Conservation (phyloP, 2,888 invertebrate species). For the Anthoptus insignis region DNA sequence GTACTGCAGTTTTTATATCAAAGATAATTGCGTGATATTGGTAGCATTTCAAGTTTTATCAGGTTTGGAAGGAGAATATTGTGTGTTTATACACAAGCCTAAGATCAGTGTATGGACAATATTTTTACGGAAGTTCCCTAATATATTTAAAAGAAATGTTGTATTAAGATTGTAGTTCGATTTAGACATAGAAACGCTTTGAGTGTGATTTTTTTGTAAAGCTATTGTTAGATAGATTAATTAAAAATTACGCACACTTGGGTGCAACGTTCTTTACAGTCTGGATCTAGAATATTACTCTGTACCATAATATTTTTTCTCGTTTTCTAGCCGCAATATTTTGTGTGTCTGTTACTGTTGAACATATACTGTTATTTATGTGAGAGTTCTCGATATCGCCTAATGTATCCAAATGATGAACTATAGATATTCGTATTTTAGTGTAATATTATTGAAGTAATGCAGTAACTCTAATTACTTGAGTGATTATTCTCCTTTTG, state of each 20-base stretch:
- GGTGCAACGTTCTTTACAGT: not conserved
- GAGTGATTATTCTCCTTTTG: slow-evolving; percentile 9
- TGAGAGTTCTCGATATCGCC: no score
- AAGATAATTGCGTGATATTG: slow-evolving; percentile 5
- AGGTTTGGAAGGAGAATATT: not conserved
- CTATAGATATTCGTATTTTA: no score
- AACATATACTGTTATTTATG: no score
- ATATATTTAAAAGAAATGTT: not conserved
- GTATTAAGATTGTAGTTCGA: not conserved
- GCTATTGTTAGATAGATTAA: not conserved
- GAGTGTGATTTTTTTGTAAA: not conserved
- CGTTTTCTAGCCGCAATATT: no score
- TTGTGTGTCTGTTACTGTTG: no score
- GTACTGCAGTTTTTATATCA: slow-evolving; percentile 4
- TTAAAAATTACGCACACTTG: not conserved
- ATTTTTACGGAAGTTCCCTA: not conserved
- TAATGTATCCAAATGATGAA: no score
- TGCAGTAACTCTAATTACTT: slow-evolving; percentile 2
- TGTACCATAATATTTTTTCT: not conserved
- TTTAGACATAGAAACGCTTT: not conserved
- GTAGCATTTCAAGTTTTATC: not conserved
- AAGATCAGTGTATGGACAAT: not conserved
- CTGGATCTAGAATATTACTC: not conserved
- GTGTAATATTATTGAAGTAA: not conserved
- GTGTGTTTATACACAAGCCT: not conserved